Percentiles rank a stretch among this genome's conserved stretches.
Evolutionary conservation across 2,113 vertebrate species (phyloP).

Genomic region (Nothobranchius kuhntae): DNA sequence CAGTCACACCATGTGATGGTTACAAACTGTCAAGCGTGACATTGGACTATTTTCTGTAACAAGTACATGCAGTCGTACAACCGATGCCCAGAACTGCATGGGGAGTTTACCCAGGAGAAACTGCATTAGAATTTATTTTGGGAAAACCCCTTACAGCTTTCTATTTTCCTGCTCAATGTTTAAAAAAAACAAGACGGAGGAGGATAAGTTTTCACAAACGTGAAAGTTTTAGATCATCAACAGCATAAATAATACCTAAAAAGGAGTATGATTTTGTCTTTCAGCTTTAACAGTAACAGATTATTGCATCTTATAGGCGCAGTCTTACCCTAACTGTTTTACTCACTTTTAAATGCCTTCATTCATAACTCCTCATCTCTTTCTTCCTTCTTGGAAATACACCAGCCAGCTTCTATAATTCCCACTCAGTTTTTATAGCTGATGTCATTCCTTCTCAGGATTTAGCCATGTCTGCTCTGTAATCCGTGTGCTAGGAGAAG

Average conservation of each 20-base stretch:
- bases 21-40: not conserved
- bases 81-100: not conserved
- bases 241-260: no score
- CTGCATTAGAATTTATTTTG: not conserved
- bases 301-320: no score
- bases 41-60: not conserved
- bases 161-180: no score
- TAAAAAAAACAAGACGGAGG: no score
- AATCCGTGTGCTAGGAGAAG: conserved; percentile 9
- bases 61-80: conserved; percentile 1
- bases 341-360: not conserved
- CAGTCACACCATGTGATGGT: no score
- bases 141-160: not conserved
- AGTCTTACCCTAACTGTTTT: no score
- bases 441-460: conserved; percentile 15
- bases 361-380: not conserved
- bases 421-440: conserved; percentile 5
- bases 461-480: conserved; percentile 7
- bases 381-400: not conserved
- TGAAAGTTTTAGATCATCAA: no score
- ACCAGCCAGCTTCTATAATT: conserved; percentile 19
- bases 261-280: no score
- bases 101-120: not conserved
- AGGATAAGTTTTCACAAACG: no score
- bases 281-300: no score